Evolutionary conservation across 2,113 vertebrate genomes (phyloP), one percentile per base, ranked within the genome.

Genomic region (Bubo blakistoni): DNA sequence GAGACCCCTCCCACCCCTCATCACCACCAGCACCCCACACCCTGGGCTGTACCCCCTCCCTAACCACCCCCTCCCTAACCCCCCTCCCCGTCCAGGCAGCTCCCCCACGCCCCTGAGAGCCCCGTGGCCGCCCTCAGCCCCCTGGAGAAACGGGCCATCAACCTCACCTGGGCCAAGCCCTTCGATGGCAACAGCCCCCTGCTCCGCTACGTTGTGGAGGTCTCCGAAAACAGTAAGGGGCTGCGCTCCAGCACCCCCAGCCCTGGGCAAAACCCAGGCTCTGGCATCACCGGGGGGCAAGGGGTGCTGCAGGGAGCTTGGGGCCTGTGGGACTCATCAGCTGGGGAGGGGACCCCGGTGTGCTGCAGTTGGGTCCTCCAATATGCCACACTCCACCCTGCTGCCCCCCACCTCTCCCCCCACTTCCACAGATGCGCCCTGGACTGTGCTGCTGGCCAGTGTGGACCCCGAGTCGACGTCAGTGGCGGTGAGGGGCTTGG

Each of bases 171-270:
- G 99, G 98, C 98, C 96, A 99, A 99, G 49, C 98, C 99, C 44
- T 99, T 99, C 7, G 99, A 99, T 3, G 99, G 99, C 81, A 99
- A 99, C 98, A 99, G 99, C 90, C 99, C 99, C 3, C 98, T 99
- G 96, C 97, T 99, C 47, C 99, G 97, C 84, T 99, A 99, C 85
- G 55, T 99, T 81, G 97, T 99, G 97, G 99, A 99, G 98, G 99
- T 99, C 81, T 99, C 99, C 0, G 99, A 99, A 96, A 99, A 99
- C 98, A 99, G 99, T 99, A 98, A 99, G 99, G 97, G 22, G 79
- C 77, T 72, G 66, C 61, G 36, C 9, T 52, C 29, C 3, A 30
- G 66, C 61, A 36, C 93, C 4, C 21, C 40, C 57, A 25, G 26
- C 34, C 42, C 22, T 0, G 10, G 26, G 42, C 58, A 47, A 21